Evolutionary conservation across 2,888 invertebrate species (phyloP).

Genomic region (Leptinotarsa rubiginosa): DNA sequence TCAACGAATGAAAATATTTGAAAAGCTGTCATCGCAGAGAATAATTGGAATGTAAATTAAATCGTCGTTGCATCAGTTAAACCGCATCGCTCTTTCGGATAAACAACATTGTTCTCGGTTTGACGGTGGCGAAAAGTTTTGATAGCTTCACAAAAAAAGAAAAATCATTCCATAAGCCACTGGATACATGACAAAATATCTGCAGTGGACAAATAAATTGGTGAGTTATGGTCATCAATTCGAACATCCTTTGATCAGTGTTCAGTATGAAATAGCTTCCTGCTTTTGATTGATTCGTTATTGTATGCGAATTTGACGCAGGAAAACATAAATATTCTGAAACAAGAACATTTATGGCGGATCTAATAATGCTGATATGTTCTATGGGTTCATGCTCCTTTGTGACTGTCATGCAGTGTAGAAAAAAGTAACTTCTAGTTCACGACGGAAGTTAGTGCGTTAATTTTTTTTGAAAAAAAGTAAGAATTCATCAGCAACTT

Average conservation of each 20-base stretch:
- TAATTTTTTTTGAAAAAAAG: too few relatives aligned
- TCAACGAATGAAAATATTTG: constrained; percentile 56
- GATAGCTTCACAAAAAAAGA: neutral
- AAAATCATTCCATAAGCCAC: constrained; percentile 6
- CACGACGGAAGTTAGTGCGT: too few relatives aligned
- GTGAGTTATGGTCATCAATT: neutral
- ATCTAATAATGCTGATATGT: too few relatives aligned
- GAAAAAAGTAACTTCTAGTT: too few relatives aligned
- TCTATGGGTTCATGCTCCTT: too few relatives aligned
- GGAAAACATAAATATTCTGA: neutral
- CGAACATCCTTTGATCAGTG: neutral
- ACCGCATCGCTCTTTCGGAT: constrained; percentile 28
- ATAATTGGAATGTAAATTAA: constrained; percentile 54
- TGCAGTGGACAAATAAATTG: neutral
- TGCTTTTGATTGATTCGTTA: neutral
- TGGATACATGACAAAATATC: neutral
- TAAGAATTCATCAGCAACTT: too few relatives aligned
- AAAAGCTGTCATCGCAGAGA: constrained; percentile 53
- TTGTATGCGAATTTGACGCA: neutral
- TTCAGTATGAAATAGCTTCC: neutral
- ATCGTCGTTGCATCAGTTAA: constrained; percentile 34
- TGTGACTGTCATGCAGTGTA: too few relatives aligned
- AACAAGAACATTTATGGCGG: neutral
- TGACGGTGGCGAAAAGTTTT: constrained; percentile 13
- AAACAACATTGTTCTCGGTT: constrained; percentile 30